phyloP scores from a whole-genome alignment of 2,113 vertebrate genomes.

The Hystrix cristata region DNA sequence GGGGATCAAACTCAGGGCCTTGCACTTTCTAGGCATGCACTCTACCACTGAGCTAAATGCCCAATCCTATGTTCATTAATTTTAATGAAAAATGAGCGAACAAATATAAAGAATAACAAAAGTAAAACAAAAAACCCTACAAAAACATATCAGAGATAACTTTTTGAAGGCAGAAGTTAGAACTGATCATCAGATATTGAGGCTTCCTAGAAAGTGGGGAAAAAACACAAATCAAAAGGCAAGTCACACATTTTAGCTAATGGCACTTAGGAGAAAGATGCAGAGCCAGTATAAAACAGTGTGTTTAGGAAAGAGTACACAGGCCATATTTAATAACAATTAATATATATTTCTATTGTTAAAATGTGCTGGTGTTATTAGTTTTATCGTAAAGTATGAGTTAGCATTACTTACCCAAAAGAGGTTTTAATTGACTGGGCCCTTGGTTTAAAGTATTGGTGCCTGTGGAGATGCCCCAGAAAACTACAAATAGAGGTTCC shows the following conservation, averaged over 20 bases:
- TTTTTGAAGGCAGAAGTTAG: not conserved
- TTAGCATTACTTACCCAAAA: not conserved
- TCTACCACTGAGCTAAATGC: too few species aligned
- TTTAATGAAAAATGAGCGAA: not conserved
- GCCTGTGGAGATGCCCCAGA: too few species aligned
- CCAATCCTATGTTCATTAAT: not conserved
- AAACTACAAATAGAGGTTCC: too few species aligned
- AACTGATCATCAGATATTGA: not conserved
- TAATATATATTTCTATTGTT: not conserved
- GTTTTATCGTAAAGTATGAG: not conserved
- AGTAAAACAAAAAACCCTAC: not conserved
- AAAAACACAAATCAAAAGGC: not conserved
- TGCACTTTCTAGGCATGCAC: too few species aligned
- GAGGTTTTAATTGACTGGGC: not conserved
- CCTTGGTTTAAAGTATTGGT: not conserved
- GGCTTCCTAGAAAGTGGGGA: not conserved
- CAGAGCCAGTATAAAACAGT: not conserved
- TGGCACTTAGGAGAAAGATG: rapidly evolving
- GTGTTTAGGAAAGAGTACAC: not conserved
- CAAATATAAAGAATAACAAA: not conserved
- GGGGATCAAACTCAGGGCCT: too few species aligned
- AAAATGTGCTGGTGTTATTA: not conserved
- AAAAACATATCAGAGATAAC: not conserved
- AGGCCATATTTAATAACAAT: not conserved
- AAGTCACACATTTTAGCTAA: not conserved